phyloP scores from a whole-genome alignment of 2,797 vertebrate species.

The Threskiornis aethiopicus region DNA sequence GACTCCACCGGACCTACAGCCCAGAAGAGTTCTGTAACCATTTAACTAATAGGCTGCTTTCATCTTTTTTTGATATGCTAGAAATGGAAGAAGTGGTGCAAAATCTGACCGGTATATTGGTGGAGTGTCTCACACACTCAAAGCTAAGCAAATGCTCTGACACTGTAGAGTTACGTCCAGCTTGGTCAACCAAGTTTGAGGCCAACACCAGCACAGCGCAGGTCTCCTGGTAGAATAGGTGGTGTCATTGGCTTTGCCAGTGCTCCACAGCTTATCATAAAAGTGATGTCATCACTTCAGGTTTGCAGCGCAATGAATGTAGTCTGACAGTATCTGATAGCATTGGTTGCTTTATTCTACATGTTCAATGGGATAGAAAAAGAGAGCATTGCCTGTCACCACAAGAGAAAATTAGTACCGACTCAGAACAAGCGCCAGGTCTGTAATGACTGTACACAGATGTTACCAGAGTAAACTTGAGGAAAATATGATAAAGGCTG shows the following conservation, averaged over 20 bases:
- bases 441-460: constrained; percentile 61
- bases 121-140: not conserved
- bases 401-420: not conserved
- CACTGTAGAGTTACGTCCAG: not conserved
- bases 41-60: not conserved
- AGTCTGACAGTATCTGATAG: not conserved
- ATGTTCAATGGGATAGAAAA: not conserved
- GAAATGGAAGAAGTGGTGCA: not conserved
- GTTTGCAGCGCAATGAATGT: rapidly evolving
- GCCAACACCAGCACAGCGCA: not conserved
- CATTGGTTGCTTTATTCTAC: not conserved
- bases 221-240: not conserved
- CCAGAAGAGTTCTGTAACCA: not conserved
- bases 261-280: not conserved
- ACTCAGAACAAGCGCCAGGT: not conserved
- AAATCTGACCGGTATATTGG: not conserved
- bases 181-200: not conserved
- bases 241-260: not conserved
- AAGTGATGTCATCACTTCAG: not conserved
- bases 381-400: not conserved
- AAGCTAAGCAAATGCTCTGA: not conserved
- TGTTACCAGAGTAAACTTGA: constrained; percentile 54
- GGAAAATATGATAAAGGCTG: constrained; percentile 41
- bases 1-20: not conserved
- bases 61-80: rapidly evolving